Base-by-base conservation (phyloP, 2,888 invertebrate species). In the Eupithecia subumbrata region DNA sequence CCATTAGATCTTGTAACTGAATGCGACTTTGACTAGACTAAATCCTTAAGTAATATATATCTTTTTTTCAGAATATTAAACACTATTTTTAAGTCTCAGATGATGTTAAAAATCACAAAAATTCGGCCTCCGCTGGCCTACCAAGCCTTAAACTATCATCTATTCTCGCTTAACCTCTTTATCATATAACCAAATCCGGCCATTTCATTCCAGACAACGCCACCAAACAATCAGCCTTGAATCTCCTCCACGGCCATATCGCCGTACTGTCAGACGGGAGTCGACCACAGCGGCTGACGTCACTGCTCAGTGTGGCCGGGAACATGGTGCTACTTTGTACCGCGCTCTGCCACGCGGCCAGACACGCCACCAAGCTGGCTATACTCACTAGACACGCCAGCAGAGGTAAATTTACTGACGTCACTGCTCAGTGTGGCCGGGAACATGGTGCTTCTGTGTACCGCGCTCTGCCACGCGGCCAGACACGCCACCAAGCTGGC, bases 221-320 rank as follows among this genome's bases (percentile, higher is more conserved):
- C 1, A 95, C 96, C 81, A 97, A 97, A 86, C 86, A 96, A 37
- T 91, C 95, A 0, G 95, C 95, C 8, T 87, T 98, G 69, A 95
- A 96, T 83, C 95, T 97, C 70, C 82, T 97, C 0, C 95, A 96
- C 79, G 97, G 97, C 5, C 97, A 97, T 87, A 84, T 97, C 16
- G 89, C 92, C 72, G 89, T 96, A 72, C 89, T 97, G 80, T 80
- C 73, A 5, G 72, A 86, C 78, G 79, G 78, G 71, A 95, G 95
- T 11, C 88, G 93, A 22, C 88, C 90, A 67, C 93, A 95, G 82
- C 95, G 95, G 78, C 90, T 97, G 25, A 95, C 95, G 40, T 85
- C 91, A 11, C 90, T 97, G 40, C 91, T 97, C 66, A 91, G 95
- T 76, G 95, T 95, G 1, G 85, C 87, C 3, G 89, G 92, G 67